Percentiles rank a stretch among this genome's conserved stretches.
Evolutionary conservation across 92 coral and sea anemone species (phyloP).

Genomic region (Zoanthus gigantus): DNA sequence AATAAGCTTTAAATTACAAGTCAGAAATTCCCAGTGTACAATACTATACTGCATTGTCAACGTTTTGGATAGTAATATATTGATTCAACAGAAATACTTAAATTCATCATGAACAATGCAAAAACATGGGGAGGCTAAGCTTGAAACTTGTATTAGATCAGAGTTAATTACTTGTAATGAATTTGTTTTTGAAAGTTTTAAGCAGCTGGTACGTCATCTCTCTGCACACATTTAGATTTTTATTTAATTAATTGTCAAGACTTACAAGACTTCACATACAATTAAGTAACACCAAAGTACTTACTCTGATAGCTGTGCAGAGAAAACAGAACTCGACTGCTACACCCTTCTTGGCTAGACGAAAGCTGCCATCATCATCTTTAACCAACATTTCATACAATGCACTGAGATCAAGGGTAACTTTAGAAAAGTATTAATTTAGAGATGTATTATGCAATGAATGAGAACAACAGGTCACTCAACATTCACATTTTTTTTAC

Average conservation of each 20-base stretch:
- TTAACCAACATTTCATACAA: neutral
- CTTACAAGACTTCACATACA: neutral
- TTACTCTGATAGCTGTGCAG: neutral
- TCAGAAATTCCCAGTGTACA: no score
- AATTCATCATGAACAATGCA: neutral
- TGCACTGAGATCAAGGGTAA: constrained; percentile 17
- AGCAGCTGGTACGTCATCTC: neutral
- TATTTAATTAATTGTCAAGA: neutral
- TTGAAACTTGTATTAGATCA: neutral
- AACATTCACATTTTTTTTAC: neutral
- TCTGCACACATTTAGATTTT: neutral
- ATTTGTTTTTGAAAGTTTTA: neutral
- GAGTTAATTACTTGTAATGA: neutral
- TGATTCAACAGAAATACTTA: neutral
- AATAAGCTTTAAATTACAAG: no score
- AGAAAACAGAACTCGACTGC: neutral
- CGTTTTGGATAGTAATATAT: neutral
- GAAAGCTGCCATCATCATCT: constrained; percentile 18
- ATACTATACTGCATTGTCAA: neutral
- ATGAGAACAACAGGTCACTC: constrained; percentile 2
- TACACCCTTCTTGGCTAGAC: neutral
- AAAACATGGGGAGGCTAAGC: neutral
- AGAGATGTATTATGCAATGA: neutral
- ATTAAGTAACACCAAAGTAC: neutral
- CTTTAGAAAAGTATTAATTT: neutral